Base-by-base conservation (phyloP, 2,888 invertebrate genomes). In the Epistrophella euchroma region DNA sequence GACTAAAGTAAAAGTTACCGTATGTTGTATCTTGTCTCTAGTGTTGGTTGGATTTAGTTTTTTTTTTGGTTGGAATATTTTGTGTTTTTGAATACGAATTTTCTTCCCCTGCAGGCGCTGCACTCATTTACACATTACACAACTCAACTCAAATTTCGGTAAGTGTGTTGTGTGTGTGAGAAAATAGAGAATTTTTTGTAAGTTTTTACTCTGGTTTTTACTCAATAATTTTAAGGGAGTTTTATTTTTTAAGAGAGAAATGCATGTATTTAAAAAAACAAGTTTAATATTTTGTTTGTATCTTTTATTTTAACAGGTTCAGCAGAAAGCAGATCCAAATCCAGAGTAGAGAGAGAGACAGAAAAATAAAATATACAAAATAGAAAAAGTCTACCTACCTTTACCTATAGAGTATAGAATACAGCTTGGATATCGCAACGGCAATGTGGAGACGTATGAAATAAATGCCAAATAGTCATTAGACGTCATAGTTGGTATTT, bases 1-100 rank as follows among this genome's bases (percentile, higher is more conserved):
- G 89, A 90, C 90, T 90, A 88, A 89, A 86, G 75, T 58, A 35
- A 58, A 58, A 35, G 10, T 35, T 60, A 66, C 55, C 25, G 66
- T 80, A 68, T 35, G 52, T 75, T 80, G 72, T 76, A 1, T 35
- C 32, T 17, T 56, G 56, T 35, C 56, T 56, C 17, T 56, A 17
- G 56, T 32, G 80, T 80, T 85, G 25, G 80, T 85, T 74, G 73
- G 64, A 62, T 79, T 84, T 80, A 72, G 80, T 32, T 78, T 79
- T 56, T 78, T 79, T 56, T 40, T 60, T 32, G 32, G 47, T 40
- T 70, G 55, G 45, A 11, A 28, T 43, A 28, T 28, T 43, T 62
- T 43, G 62, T n/a, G 9, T 40, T 9, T 40, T 32, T 55, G 10
- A 25, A 62, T 43, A 37, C 25, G 4, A 40, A 11, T 62, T 62